Evolutionary conservation across 2,113 vertebrate species (phyloP).

Genomic region (Oostethus manadensis): DNA sequence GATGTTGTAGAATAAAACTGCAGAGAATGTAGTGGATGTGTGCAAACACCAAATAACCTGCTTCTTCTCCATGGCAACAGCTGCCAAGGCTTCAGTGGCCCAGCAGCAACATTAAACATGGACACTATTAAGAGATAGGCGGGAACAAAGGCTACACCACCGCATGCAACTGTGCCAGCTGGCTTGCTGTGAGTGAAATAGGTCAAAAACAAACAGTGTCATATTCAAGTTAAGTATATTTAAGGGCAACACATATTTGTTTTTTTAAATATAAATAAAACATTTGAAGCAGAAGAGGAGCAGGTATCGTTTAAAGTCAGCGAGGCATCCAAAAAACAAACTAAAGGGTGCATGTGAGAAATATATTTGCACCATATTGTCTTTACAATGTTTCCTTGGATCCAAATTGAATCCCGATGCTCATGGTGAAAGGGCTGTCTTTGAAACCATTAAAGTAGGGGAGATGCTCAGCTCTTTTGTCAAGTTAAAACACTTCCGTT

Average conservation of each 20-base stretch:
- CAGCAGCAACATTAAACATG: constrained; percentile 3
- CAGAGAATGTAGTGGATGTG: neutral
- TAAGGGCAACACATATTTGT: too few species aligned
- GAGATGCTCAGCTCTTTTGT: constrained; percentile 7
- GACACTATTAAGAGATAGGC: neutral
- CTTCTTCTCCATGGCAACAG: constrained; percentile 6
- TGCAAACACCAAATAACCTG: constrained; percentile 1
- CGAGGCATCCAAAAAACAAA: constrained; percentile 30
- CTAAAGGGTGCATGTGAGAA: constrained; percentile 25
- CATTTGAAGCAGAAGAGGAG: neutral
- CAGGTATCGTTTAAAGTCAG: neutral
- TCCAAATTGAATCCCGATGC: constrained; percentile 3
- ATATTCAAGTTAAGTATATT: neutral
- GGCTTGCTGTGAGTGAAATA: neutral
- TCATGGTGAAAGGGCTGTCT: constrained; percentile 16
- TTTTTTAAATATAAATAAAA: neutral
- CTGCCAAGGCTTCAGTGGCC: neutral
- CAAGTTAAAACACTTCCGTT: constrained; percentile 8
- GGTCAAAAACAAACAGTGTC: neutral
- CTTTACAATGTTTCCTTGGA: neutral
- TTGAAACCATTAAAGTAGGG: constrained; percentile 12
- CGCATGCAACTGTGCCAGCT: neutral
- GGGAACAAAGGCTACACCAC: neutral
- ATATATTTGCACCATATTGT: constrained; percentile 27
- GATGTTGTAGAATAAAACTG: neutral